Conservation (phyloP, 1,140 invertebrate species). For the Rhopalosiphum maidis region DNA sequence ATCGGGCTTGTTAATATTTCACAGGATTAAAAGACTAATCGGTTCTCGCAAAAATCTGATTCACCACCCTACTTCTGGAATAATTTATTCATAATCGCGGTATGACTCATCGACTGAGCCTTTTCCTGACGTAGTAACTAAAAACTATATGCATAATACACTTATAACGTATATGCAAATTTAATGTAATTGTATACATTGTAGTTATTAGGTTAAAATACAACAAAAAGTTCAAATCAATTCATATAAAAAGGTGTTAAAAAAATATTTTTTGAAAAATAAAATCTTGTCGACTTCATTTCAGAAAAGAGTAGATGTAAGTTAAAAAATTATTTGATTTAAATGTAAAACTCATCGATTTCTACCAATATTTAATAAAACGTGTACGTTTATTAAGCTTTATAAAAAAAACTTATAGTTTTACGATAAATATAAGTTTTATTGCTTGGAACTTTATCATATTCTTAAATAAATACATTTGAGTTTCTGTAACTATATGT, state of each 20-base stretch:
- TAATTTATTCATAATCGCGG: constrained; percentile 28
- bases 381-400: neutral
- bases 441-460: neutral
- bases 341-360: neutral
- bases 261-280: neutral
- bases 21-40: constrained; percentile 42
- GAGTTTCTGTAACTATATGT: neutral
- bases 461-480: neutral
- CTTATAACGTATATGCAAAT: neutral
- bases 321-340: neutral
- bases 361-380: neutral
- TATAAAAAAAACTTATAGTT: neutral
- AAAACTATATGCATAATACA: neutral
- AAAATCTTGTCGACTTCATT: neutral
- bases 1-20: constrained; percentile 20
- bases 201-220: neutral
- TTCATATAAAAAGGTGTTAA: neutral
- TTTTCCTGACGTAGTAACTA: neutral
- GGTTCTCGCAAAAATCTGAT: constrained; percentile 12
- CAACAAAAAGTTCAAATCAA: neutral
- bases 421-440: neutral
- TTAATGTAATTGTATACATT: neutral
- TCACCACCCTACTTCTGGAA: neutral
- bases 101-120: neutral
- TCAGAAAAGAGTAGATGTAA: neutral